These are phyloP conservation scores for Ostrea denselamellosa DNA, from an alignment of 1,140 invertebrate genomes.

Conservation along the genomic window DNA sequence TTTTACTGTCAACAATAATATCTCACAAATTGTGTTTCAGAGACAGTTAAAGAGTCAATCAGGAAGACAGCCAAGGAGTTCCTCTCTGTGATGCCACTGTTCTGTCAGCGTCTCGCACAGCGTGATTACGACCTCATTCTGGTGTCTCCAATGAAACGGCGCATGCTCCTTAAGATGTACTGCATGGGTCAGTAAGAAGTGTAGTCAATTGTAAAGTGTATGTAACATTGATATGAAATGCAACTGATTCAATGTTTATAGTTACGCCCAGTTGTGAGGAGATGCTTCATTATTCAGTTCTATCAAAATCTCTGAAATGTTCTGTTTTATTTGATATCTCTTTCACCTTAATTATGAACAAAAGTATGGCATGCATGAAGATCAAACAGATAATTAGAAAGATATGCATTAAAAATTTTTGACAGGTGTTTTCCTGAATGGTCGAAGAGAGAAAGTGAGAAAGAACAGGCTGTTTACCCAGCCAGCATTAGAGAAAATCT, in stretches of 20 bases:
- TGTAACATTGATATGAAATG: too few relatives aligned
- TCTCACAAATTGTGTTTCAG: slow-evolving; percentile 56
- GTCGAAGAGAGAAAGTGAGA: slow-evolving; percentile 62
- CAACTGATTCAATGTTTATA: too few relatives aligned
- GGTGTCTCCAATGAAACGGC: slow-evolving; percentile 69
- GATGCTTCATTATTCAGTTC: too few relatives aligned
- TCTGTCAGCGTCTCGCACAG: slow-evolving; percentile 72
- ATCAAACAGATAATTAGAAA: too few relatives aligned
- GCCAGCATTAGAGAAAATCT: slow-evolving; percentile 63
- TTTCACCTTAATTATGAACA: too few relatives aligned
- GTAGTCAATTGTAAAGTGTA: background rate
- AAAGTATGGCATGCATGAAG: too few relatives aligned
- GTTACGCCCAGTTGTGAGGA: too few relatives aligned
- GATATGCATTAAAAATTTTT: background rate
- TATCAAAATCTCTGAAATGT: too few relatives aligned
- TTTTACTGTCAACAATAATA: background rate
- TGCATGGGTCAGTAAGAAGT: slow-evolving; percentile 69
- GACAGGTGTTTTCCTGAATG: slow-evolving; percentile 71
- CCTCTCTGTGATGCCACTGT: slow-evolving; percentile 72
- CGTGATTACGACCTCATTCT: slow-evolving; percentile 76
- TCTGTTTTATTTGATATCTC: too few relatives aligned
- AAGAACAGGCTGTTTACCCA: slow-evolving; percentile 61
- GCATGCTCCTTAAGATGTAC: slow-evolving; percentile 76
- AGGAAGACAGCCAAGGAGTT: slow-evolving; percentile 71
- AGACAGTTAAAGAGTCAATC: slow-evolving; percentile 74